phyloP scores from a whole-genome alignment of 2,113 vertebrate species.

The Saccopteryx leptura region DNA sequence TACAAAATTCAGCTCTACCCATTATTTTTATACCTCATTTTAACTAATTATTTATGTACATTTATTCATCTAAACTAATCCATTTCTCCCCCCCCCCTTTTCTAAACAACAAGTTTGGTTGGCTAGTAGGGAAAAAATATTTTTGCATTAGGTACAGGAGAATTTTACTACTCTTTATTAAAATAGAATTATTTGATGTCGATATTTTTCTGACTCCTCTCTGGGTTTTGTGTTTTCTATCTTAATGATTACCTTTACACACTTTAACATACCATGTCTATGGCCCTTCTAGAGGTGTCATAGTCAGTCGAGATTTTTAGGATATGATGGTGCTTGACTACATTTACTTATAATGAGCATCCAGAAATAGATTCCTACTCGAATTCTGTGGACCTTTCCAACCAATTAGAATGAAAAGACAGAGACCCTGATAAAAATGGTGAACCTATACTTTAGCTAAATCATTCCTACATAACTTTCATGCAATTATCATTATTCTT shows the following conservation, averaged over 20 bases:
- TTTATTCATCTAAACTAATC: slow-evolving; percentile 59
- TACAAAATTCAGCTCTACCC: background rate
- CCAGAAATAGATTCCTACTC: slow-evolving; percentile 65
- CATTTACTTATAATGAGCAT: slow-evolving; percentile 67
- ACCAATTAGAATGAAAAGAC: slow-evolving; percentile 68
- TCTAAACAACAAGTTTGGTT: slow-evolving; percentile 55
- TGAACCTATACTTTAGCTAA: background rate
- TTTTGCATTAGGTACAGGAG: slow-evolving; percentile 64
- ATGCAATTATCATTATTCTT: background rate
- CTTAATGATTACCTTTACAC: slow-evolving; percentile 57
- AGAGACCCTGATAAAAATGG: background rate
- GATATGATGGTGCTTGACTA: background rate
- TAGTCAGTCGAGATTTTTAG: slow-evolving; percentile 43
- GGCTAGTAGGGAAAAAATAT: slow-evolving; percentile 62
- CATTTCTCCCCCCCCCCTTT: slow-evolving; percentile 64
- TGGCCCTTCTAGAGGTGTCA: slow-evolving; percentile 25
- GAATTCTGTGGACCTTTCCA: slow-evolving; percentile 24
- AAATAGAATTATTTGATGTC: slow-evolving; percentile 73
- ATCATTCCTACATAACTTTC: background rate
- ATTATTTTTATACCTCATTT: slow-evolving; percentile 69
- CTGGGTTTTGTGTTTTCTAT: background rate
- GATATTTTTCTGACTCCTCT: background rate
- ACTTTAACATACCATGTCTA: background rate
- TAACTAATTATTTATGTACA: slow-evolving; percentile 50
- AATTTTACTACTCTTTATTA: slow-evolving; percentile 74